These are phyloP conservation scores for Mastomys natalensis DNA, from an alignment of 2,113 vertebrate species.

Conservation along the genomic window DNA sequence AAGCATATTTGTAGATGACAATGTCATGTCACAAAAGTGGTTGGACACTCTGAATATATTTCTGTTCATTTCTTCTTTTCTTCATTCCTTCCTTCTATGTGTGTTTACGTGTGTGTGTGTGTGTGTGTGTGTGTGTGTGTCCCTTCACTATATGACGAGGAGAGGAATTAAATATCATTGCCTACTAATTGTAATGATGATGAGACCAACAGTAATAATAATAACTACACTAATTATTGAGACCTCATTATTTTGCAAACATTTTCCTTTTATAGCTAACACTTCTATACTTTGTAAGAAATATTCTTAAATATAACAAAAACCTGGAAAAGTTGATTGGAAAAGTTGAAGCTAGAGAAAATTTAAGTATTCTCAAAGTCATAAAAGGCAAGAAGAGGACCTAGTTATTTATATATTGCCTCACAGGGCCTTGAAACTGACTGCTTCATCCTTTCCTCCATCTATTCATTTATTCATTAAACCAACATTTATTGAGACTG, in stretches of 20 bases:
- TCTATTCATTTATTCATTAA: slow-evolving; percentile 46
- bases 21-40: background rate
- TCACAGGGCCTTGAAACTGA: background rate
- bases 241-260: background rate
- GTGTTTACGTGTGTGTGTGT: background rate
- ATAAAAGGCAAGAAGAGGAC: background rate
- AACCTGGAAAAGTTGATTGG: background rate
- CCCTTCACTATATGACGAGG: background rate
- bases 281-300: background rate
- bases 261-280: slow-evolving; percentile 16
- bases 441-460: slow-evolving; percentile 8
- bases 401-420: slow-evolving; percentile 11
- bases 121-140: background rate
- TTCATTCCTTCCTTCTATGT: background rate
- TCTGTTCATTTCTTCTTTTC: background rate
- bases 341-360: background rate
- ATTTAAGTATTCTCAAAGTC: slow-evolving; percentile 47
- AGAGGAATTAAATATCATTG: background rate
- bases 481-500: background rate
- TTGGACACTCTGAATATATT: background rate
- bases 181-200: background rate
- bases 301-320: slow-evolving; percentile 28
- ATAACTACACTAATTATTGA: background rate
- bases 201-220: background rate
- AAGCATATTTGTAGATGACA: background rate